These are phyloP conservation scores for Columba guinea DNA, from an alignment of 2,797 vertebrate species.

Conservation along the genomic window DNA sequence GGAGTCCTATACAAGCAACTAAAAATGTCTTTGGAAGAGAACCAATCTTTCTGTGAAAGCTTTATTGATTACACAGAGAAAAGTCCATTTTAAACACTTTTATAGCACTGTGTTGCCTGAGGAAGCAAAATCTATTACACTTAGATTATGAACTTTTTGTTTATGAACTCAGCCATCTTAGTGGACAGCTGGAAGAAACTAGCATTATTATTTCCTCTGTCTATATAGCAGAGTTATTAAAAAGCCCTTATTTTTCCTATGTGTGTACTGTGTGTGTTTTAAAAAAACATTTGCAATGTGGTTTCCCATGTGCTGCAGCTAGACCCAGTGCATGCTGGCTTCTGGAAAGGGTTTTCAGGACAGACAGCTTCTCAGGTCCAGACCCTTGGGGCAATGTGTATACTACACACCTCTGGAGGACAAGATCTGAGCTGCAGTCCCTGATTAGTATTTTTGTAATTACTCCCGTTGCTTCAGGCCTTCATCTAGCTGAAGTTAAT, in stretches of 20 bases:
- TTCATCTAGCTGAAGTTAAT: neutral
- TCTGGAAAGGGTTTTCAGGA: neutral
- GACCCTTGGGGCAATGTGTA: neutral
- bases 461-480: neutral
- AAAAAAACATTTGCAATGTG: neutral
- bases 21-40: constrained; percentile 25
- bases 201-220: constrained; percentile 26
- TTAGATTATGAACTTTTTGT: constrained; percentile 59
- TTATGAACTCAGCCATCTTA: constrained; percentile 54
- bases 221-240: constrained; percentile 12
- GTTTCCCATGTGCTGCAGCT: neutral
- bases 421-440: neutral
- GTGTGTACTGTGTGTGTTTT: neutral
- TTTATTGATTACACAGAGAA: constrained; percentile 60
- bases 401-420: neutral
- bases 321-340: neutral
- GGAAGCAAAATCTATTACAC: constrained; percentile 66
- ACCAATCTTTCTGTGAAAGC: constrained; percentile 45
- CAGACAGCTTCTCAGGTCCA: neutral
- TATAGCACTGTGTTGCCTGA: constrained; percentile 27
- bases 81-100: constrained; percentile 62
- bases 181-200: constrained; percentile 13
- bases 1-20: constrained; percentile 8
- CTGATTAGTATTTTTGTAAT: neutral
- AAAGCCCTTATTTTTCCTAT: neutral